A percentile compares a stretch with the other conserved stretches of the same genome.
Conservation (phyloP, 2,113 vertebrate species). For the Picathartes gymnocephalus region DNA sequence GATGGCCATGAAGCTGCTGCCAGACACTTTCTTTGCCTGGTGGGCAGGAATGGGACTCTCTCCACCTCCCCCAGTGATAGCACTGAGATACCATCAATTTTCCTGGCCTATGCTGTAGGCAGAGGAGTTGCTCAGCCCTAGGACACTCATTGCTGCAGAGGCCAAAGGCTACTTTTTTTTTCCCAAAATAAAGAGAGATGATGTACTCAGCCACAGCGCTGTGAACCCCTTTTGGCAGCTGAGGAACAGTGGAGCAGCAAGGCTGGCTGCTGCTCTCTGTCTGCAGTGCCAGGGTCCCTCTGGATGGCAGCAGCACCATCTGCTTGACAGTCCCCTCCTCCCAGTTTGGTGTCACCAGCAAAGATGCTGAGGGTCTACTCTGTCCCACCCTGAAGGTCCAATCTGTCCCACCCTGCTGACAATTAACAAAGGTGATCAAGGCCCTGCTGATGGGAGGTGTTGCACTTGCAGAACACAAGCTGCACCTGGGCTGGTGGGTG, state of each 20-base stretch:
- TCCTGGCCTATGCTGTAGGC: no score
- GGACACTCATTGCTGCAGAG: background rate
- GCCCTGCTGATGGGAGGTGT: background rate
- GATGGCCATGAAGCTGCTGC: background rate
- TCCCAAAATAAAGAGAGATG: no score
- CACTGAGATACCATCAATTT: background rate
- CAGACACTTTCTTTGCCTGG: background rate
- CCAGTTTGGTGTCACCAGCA: background rate
- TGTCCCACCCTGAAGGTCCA: background rate
- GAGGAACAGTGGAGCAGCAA: background rate
- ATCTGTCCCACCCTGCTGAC: background rate
- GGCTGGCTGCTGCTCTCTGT: background rate
- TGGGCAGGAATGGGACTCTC: background rate
- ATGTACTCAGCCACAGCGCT: background rate
- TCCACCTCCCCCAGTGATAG: background rate
- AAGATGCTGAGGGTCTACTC: no score
- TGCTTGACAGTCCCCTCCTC: background rate
- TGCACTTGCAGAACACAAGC: background rate
- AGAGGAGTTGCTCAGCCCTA: background rate
- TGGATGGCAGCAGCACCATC: background rate
- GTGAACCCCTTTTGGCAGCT: background rate
- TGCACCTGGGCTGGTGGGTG: background rate
- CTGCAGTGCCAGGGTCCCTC: background rate
- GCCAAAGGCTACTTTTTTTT: background rate
- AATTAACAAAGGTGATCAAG: background rate